phyloP scores from a whole-genome alignment of 2,113 vertebrate genomes.

The Kryptolebias marmoratus region DNA sequence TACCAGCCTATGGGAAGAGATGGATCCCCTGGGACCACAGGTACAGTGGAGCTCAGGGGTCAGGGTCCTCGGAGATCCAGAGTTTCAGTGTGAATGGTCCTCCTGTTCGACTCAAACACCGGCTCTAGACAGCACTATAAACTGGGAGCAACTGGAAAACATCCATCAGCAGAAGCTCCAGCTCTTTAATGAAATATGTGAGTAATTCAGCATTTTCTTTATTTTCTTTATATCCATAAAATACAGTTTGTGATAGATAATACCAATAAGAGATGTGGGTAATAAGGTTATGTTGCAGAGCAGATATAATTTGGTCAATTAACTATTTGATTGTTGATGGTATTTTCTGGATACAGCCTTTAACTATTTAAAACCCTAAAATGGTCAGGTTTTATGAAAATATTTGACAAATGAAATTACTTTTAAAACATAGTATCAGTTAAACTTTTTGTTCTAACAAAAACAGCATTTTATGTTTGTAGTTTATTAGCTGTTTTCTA shows the following conservation, averaged over 20 bases:
- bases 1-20: conserved; percentile 60
- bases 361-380: too few species aligned
- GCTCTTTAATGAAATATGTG: conserved; percentile 73
- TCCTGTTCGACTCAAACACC: conserved; percentile 69
- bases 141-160: conserved; percentile 58
- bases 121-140: conserved; percentile 74
- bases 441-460: too few species aligned
- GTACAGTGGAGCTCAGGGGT: conserved; percentile 80
- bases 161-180: conserved; percentile 52
- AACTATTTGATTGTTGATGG: too few species aligned
- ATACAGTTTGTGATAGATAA: background rate
- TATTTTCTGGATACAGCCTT: too few species aligned
- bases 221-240: background rate
- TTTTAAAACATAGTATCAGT: too few species aligned
- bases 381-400: too few species aligned
- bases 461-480: background rate
- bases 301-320: background rate
- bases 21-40: conserved; percentile 76
- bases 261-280: background rate
- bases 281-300: background rate
- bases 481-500: too few species aligned
- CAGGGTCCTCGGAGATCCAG: conserved; percentile 51
- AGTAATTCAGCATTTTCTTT: conserved; percentile 44
- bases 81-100: conserved; percentile 57
- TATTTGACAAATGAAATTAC: too few species aligned